Conservation (phyloP, 2,888 invertebrate genomes). For the Thysanoteuthis rhombus region DNA sequence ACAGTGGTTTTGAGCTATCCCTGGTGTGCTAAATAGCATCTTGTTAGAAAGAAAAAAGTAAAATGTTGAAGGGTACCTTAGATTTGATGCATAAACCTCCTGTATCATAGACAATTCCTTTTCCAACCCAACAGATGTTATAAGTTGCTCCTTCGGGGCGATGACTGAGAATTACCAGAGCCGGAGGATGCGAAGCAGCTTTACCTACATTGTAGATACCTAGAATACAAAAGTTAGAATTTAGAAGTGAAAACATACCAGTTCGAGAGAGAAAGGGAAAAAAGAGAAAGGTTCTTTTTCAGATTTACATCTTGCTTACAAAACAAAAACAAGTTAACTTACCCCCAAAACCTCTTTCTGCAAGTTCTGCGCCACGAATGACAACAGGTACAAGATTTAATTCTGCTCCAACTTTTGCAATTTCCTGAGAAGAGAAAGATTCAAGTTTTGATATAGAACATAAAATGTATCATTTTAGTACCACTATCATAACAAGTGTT, state of each 20-base stretch:
- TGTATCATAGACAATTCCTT: constrained; percentile 93
- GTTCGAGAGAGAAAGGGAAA: not conserved
- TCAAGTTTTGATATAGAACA: too few relatives aligned
- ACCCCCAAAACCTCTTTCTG: constrained; percentile 82
- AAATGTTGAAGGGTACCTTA: constrained; percentile 72
- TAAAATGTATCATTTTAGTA: too few relatives aligned
- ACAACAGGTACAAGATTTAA: constrained; percentile 77
- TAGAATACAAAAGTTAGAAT: constrained; percentile 39
- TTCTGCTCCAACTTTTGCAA: constrained; percentile 75
- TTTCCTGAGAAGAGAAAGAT: constrained; percentile 72
- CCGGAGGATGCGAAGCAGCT: constrained; percentile 75
- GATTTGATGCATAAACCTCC: constrained; percentile 92
- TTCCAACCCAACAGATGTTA: constrained; percentile 88
- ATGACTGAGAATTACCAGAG: constrained; percentile 78
- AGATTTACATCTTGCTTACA: not conserved
- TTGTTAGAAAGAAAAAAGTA: not conserved
- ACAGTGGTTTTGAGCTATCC: not conserved
- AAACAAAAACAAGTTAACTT: constrained; percentile 35
- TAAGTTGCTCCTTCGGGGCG: constrained; percentile 73
- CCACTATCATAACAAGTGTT: too few relatives aligned
- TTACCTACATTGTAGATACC: constrained; percentile 87
- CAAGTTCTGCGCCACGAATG: constrained; percentile 83
- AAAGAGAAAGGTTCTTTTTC: not conserved
- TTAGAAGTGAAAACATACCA: not conserved
- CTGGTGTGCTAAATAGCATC: too few relatives aligned